Conservation (phyloP, 2,113 vertebrate species). For the Apteryx mantelli region DNA sequence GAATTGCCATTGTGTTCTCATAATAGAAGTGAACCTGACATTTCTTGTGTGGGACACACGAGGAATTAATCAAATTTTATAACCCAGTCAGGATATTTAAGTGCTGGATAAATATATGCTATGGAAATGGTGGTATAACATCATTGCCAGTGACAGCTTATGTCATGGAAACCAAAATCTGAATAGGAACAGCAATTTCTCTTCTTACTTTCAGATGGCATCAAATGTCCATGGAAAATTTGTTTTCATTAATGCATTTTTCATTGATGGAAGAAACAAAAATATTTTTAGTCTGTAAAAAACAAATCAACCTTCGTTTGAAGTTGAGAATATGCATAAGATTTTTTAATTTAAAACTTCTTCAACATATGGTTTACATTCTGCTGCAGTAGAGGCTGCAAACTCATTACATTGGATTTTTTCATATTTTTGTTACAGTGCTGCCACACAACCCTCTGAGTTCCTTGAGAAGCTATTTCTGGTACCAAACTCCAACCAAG, state of each 20-base stretch:
- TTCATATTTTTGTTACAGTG: not conserved
- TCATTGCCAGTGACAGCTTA: slow-evolving; percentile 20
- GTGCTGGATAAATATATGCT: not conserved
- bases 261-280: slow-evolving; percentile 50
- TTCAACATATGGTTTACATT: slow-evolving; percentile 66
- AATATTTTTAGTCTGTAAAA: slow-evolving; percentile 26
- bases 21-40: slow-evolving; percentile 24
- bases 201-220: slow-evolving; percentile 37
- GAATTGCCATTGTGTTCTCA: not conserved
- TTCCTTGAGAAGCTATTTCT: not conserved
- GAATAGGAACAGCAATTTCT: not conserved
- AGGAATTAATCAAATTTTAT: slow-evolving; percentile 37
- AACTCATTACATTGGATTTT: slow-evolving; percentile 32
- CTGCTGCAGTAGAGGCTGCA: slow-evolving; percentile 5
- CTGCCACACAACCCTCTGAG: not conserved
- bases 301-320: slow-evolving; percentile 36
- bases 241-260: slow-evolving; percentile 62
- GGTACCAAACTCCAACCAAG: not conserved
- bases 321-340: not conserved
- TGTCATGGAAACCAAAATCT: not conserved
- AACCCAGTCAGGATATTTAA: not conserved
- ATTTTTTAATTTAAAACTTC: slow-evolving; percentile 51
- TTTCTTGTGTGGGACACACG: slow-evolving; percentile 1
- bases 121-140: not conserved
- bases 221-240: slow-evolving; percentile 37